Conservation (phyloP, 2,797 vertebrate genomes). For the Myotis myotis region DNA sequence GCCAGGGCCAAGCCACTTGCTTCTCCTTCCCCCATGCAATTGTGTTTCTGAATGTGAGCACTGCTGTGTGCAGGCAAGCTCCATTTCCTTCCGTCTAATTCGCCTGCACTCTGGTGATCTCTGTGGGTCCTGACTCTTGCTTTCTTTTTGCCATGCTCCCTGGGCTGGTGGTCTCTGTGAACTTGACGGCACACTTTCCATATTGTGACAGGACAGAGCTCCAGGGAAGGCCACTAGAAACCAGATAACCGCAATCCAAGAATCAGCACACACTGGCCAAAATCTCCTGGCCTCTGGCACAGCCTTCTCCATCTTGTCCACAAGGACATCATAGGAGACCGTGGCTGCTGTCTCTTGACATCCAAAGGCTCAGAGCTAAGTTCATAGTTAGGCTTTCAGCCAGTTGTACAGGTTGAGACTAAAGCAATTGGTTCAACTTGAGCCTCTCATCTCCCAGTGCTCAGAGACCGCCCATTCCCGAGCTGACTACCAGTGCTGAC, state of each 20-base stretch:
- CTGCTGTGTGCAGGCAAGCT: not conserved
- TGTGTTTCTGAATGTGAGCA: not conserved
- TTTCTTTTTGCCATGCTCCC: not conserved
- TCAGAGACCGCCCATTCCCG: not conserved
- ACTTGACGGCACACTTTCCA: not conserved
- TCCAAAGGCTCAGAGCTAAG: not conserved
- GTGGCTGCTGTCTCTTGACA: not conserved
- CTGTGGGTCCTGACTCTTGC: not conserved
- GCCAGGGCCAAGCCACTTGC: not conserved
- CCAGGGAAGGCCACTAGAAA: not conserved
- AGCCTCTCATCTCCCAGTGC: not conserved
- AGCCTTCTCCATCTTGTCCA: not conserved
- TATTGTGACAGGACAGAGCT: not conserved
- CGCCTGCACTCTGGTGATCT: not conserved
- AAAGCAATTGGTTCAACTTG: not conserved
- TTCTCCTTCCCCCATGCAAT: not conserved
- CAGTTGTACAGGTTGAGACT: not conserved
- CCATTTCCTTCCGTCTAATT: not conserved
- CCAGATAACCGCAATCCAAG: not conserved
- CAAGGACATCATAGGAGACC: fast-evolving
- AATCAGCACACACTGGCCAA: fast-evolving
- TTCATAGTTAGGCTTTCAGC: not conserved
- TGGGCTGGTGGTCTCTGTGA: not conserved
- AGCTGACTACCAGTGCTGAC: not conserved
- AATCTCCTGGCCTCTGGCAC: not conserved